A percentile compares a stretch with the other conserved stretches of the same genome.
Conservation (phyloP, 1,140 invertebrate species). For the Euglossa dilemma region DNA sequence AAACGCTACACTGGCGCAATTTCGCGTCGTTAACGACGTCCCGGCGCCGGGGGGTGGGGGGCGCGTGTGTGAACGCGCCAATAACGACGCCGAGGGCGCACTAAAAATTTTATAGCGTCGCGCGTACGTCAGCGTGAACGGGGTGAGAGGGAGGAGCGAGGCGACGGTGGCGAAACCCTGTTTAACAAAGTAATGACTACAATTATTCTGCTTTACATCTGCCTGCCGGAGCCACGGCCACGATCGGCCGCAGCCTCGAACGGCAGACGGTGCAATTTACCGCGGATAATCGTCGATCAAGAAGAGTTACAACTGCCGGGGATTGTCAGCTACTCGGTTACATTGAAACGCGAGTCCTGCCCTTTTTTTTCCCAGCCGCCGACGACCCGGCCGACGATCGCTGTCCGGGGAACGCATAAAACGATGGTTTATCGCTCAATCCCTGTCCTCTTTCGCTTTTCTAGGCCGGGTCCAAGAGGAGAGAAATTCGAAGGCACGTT, state of each 20-base stretch:
- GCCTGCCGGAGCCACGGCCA: conserved; percentile 17
- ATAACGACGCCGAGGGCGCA: conserved; percentile 48
- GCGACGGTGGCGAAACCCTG: conserved; percentile 57
- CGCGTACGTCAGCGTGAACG: conserved; percentile 38
- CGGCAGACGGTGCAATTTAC: conserved; percentile 54
- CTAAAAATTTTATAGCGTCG: conserved; percentile 67
- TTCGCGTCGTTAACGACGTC: conserved; percentile 62
- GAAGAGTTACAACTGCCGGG: conserved; percentile 56
- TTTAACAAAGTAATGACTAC: conserved; percentile 69
- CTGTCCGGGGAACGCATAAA: not conserved
- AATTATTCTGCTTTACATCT: conserved; percentile 67
- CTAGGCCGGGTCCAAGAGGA: not conserved
- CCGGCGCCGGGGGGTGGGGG: conserved; percentile 9
- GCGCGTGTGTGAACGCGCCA: conserved; percentile 36
- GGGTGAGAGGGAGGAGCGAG: not conserved
- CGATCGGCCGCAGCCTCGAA: not conserved
- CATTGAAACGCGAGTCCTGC: not conserved
- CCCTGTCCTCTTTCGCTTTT: not conserved
- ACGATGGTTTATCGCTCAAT: not conserved
- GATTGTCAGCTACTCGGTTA: conserved; percentile 52
- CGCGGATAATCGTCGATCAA: conserved; percentile 62
- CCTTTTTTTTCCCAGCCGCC: not conserved
- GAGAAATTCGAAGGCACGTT: not conserved
- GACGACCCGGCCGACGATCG: not conserved
- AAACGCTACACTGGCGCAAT: conserved; percentile 58